phyloP scores from a whole-genome alignment of 2,797 vertebrate species.

The Peromyscus eremicus region DNA sequence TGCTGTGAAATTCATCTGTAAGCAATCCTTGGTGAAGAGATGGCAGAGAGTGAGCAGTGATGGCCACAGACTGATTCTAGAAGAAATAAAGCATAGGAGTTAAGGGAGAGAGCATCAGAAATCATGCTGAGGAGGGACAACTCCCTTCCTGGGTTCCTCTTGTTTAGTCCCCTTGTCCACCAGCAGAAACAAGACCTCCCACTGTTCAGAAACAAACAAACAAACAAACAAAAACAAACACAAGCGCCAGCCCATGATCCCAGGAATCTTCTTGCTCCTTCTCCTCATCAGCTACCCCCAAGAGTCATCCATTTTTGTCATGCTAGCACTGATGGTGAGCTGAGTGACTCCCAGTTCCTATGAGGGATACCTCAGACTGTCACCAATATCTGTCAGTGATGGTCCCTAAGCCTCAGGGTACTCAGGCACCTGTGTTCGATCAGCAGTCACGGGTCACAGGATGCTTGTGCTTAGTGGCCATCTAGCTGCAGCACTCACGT shows the following conservation, averaged over 20 bases:
- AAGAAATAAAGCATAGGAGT: neutral
- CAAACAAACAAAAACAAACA: neutral
- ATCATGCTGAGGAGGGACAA: neutral
- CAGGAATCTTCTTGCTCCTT: neutral
- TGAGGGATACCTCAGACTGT: neutral
- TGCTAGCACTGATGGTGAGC: neutral
- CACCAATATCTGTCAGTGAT: neutral
- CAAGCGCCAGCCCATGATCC: neutral
- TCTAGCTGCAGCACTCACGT: neutral
- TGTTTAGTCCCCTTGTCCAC: too few relatives aligned
- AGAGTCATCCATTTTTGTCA: neutral
- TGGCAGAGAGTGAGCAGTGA: conserved; percentile 87
- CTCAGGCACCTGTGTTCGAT: neutral
- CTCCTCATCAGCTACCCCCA: neutral
- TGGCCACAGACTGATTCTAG: conserved; percentile 89
- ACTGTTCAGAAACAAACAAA: neutral
- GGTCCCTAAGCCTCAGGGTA: neutral
- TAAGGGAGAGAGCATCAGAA: neutral
- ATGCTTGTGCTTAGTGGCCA: neutral
- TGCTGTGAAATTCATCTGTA: conserved; percentile 85
- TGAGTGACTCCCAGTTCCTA: fast-evolving
- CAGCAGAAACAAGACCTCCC: neutral
- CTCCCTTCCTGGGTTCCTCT: neutral
- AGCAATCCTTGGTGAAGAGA: conserved; percentile 87
- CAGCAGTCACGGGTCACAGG: neutral